Evolutionary conservation across 2,797 vertebrate genomes (phyloP).

Genomic region (Tachyglossus aculeatus): DNA sequence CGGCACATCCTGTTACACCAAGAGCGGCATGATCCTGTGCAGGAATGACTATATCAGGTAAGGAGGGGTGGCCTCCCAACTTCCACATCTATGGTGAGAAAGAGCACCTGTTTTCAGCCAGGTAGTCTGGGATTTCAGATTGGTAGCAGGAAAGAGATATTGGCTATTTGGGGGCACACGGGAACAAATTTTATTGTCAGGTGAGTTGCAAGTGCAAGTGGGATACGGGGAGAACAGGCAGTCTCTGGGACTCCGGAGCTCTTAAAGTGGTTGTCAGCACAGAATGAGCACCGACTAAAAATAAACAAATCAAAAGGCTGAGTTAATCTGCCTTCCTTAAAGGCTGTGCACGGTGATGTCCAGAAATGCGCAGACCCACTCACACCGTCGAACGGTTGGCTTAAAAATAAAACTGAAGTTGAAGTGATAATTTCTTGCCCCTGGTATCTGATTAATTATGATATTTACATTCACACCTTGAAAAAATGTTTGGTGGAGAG

Average conservation of each 20-base stretch:
- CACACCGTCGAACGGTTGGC: constrained; percentile 62
- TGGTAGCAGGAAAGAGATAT: too few relatives aligned
- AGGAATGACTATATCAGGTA: constrained; percentile 99
- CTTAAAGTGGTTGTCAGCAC: constrained; percentile 61
- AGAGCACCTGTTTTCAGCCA: too few relatives aligned
- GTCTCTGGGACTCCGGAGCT: constrained; percentile 26
- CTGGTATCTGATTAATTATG: constrained; percentile 67
- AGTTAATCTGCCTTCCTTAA: constrained; percentile 61
- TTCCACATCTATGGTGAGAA: neutral
- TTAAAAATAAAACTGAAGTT: constrained; percentile 66
- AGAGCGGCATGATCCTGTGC: constrained; percentile 99
- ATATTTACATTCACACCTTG: constrained; percentile 74
- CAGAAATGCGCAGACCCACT: constrained; percentile 47
- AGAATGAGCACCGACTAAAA: constrained; percentile 60
- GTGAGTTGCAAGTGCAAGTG: neutral
- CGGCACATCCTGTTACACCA: constrained; percentile 98
- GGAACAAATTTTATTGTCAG: neutral
- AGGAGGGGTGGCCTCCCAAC: constrained; percentile 51
- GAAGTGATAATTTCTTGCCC: constrained; percentile 67
- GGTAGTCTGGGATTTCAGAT: too few relatives aligned
- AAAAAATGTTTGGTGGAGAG: constrained; percentile 71
- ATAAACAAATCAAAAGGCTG: constrained; percentile 62
- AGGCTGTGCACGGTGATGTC: constrained; percentile 41
- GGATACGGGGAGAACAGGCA: constrained; percentile 2
- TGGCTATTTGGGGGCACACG: too few relatives aligned